Evolutionary conservation across 2,888 invertebrate species (phyloP).

Genomic region (Ethmia dodecea): DNA sequence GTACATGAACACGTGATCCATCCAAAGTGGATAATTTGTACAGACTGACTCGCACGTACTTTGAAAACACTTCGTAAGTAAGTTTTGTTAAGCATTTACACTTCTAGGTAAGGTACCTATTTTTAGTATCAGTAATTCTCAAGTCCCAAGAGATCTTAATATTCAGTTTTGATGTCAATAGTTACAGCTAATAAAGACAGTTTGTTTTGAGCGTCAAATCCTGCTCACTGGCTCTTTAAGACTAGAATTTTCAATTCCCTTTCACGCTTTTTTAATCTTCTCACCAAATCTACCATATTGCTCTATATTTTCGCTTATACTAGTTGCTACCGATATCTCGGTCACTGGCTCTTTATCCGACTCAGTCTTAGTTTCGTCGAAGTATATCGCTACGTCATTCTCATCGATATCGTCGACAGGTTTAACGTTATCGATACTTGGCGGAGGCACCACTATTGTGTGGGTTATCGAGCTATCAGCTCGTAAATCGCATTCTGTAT

Average conservation of each 20-base stretch:
- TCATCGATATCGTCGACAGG: slow-evolving; percentile 66
- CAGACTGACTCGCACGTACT: too few species aligned
- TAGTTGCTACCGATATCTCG: slow-evolving; percentile 67
- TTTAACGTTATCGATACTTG: slow-evolving; percentile 29
- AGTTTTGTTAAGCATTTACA: too few species aligned
- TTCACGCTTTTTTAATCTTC: slow-evolving; percentile 42
- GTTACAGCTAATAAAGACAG: not conserved
- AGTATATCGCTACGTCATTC: slow-evolving; percentile 79
- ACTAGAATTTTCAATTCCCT: slow-evolving; percentile 33
- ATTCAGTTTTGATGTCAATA: too few species aligned
- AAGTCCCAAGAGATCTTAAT: too few species aligned
- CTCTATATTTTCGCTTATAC: slow-evolving; percentile 54
- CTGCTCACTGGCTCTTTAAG: slow-evolving; percentile 32
- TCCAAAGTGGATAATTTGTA: too few species aligned
- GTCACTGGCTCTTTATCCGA: slow-evolving; percentile 49
- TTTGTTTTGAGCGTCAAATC: too few species aligned
- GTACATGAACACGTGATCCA: too few species aligned
- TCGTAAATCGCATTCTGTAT: slow-evolving; percentile 56
- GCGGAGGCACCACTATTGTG: slow-evolving; percentile 55
- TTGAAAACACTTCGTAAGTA: too few species aligned
- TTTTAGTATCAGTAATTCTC: too few species aligned
- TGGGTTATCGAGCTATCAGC: slow-evolving; percentile 62
- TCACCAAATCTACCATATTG: slow-evolving; percentile 39
- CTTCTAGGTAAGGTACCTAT: too few species aligned
- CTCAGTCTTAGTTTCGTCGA: slow-evolving; percentile 30